A percentile compares a stretch with the other conserved stretches of the same genome.
Conservation (phyloP, 2,888 invertebrate genomes). For the Suillia variegata region DNA sequence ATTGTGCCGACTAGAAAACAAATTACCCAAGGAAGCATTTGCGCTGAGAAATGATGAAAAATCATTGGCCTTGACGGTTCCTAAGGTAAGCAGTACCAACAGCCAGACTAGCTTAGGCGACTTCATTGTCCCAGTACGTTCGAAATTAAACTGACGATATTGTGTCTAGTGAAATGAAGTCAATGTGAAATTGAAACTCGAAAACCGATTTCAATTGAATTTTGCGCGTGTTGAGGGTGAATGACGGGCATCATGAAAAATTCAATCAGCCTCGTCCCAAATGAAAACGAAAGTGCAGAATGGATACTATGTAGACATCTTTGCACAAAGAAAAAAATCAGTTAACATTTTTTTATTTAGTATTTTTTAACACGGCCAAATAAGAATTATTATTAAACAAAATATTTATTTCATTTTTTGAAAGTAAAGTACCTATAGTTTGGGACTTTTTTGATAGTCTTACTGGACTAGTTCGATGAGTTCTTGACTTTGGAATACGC, state of each 20-base stretch:
- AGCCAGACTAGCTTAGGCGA: slow-evolving; percentile 10
- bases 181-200: too few species aligned
- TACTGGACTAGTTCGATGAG: too few species aligned
- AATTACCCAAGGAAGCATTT: slow-evolving; percentile 75
- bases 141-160: slow-evolving; percentile 38
- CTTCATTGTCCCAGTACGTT: slow-evolving; percentile 37
- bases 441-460: too few species aligned
- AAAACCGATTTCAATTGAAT: slow-evolving; percentile 16
- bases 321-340: too few species aligned
- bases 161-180: not conserved
- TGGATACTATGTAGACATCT: not conserved
- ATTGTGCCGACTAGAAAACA: too few species aligned
- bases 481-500: too few species aligned
- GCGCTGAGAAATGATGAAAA: slow-evolving; percentile 75
- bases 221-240: not conserved
- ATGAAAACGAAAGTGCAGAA: slow-evolving; percentile 29
- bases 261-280: slow-evolving; percentile 32
- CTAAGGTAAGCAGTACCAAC: slow-evolving; percentile 70
- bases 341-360: too few species aligned
- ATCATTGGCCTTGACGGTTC: slow-evolving; percentile 61
- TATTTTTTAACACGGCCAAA: too few species aligned
- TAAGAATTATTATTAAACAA: too few species aligned
- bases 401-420: too few species aligned
- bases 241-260: slow-evolving; percentile 38
- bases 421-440: too few species aligned